phyloP scores from a whole-genome alignment of 2,888 invertebrate genomes.

The Drosophila formosana region DNA sequence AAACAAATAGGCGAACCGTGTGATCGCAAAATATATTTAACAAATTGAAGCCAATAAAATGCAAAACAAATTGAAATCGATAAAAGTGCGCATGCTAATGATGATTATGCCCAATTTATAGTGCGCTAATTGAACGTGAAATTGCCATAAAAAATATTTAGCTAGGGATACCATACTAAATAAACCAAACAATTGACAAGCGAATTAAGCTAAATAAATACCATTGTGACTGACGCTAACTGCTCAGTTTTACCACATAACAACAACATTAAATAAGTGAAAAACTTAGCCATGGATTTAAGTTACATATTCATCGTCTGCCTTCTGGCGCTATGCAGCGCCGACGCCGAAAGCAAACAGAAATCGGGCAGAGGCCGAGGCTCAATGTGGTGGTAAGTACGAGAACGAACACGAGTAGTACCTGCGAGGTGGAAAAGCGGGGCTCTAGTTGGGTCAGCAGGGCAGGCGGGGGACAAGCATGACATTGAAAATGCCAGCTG shows the following conservation, averaged over 20 bases:
- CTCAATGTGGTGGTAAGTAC: conserved; percentile 96
- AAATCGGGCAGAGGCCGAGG: conserved; percentile 92
- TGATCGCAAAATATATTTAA: conserved; percentile 23
- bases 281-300: conserved; percentile 82
- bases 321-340: conserved; percentile 81
- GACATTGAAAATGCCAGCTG: conserved; percentile 57
- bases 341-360: conserved; percentile 83
- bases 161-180: conserved; percentile 31
- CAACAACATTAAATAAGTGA: conserved; percentile 37
- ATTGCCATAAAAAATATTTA: conserved; percentile 66
- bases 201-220: conserved; percentile 38
- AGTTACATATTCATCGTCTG: conserved; percentile 78
- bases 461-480: conserved; percentile 5
- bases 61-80: conserved; percentile 57
- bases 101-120: conserved; percentile 74
- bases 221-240: conserved; percentile 34
- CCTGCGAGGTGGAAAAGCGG: background rate
- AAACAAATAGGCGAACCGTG: conserved; percentile 26
- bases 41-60: conserved; percentile 43
- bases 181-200: conserved; percentile 39
- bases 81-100: conserved; percentile 60
- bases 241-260: conserved; percentile 31
- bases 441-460: background rate
- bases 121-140: conserved; percentile 84
- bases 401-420: background rate